A percentile compares a stretch with the other conserved stretches of the same genome.
Evolutionary conservation across 2,888 invertebrate species (phyloP).

Genomic region (Rhagium mordax): DNA sequence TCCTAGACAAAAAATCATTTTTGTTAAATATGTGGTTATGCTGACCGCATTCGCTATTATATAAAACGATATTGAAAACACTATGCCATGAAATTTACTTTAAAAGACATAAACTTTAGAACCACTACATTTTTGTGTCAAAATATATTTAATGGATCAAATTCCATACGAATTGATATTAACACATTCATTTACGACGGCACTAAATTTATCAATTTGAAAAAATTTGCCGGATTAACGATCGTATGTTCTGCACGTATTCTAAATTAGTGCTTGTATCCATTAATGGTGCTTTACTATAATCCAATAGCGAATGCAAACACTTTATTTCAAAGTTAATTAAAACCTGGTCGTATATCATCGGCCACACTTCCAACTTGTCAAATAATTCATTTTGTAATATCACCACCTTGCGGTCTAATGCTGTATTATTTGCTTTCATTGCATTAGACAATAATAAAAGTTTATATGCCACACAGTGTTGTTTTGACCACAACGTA

Average conservation of each 20-base stretch:
- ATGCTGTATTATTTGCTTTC: constrained; percentile 53
- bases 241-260: background rate
- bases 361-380: constrained; percentile 58
- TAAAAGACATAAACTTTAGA: no score
- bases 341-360: constrained; percentile 52
- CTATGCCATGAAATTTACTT: no score
- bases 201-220: background rate
- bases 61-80: no score
- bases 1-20: no score
- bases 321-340: constrained; percentile 53
- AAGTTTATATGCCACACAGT: constrained; percentile 25
- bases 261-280: constrained; percentile 13
- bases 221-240: background rate
- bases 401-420: constrained; percentile 61
- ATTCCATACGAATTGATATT: background rate
- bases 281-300: constrained; percentile 20
- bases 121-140: no score
- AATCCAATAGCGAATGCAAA: constrained; percentile 39
- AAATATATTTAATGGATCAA: no score
- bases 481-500: constrained; percentile 14
- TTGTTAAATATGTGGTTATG: no score
- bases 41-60: no score
- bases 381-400: constrained; percentile 60
- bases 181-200: background rate
- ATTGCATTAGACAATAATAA: constrained; percentile 41